Evolutionary conservation across 2,113 vertebrate species (phyloP).

Genomic region (Bubalus kerabau): DNA sequence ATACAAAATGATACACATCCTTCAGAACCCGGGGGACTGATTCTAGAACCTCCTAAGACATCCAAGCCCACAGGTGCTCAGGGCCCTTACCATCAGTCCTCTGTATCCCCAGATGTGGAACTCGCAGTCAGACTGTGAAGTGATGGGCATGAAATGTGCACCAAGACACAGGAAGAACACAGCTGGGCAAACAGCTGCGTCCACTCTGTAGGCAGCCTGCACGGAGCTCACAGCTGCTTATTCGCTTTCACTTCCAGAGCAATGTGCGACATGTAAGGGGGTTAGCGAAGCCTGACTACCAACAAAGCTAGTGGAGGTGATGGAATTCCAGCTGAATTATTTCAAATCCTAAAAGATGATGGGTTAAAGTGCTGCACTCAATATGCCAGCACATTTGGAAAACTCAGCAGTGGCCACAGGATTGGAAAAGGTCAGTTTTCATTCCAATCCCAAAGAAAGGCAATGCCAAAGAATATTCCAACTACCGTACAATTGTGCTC

Average conservation of each 20-base stretch:
- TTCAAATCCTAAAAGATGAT: neutral
- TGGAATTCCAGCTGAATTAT: neutral
- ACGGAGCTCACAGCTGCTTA: neutral
- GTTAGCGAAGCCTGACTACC: neutral
- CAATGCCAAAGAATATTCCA: neutral
- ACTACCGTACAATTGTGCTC: neutral
- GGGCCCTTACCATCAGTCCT: neutral
- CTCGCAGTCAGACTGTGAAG: neutral
- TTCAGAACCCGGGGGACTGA: neutral
- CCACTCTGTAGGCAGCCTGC: neutral
- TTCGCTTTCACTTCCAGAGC: neutral
- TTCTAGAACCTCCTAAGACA: neutral
- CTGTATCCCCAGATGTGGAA: neutral
- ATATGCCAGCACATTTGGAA: neutral
- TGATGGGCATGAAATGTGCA: neutral
- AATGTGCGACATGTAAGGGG: rapidly evolving
- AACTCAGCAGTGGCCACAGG: neutral
- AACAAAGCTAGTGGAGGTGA: neutral
- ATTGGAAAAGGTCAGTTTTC: neutral
- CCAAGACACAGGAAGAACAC: neutral
- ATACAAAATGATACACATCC: neutral
- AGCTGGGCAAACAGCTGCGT: neutral
- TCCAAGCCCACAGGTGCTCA: neutral
- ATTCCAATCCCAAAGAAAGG: neutral
- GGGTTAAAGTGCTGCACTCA: neutral